Base-by-base conservation (phyloP, 2,113 vertebrate genomes). In the Mellivora capensis region DNA sequence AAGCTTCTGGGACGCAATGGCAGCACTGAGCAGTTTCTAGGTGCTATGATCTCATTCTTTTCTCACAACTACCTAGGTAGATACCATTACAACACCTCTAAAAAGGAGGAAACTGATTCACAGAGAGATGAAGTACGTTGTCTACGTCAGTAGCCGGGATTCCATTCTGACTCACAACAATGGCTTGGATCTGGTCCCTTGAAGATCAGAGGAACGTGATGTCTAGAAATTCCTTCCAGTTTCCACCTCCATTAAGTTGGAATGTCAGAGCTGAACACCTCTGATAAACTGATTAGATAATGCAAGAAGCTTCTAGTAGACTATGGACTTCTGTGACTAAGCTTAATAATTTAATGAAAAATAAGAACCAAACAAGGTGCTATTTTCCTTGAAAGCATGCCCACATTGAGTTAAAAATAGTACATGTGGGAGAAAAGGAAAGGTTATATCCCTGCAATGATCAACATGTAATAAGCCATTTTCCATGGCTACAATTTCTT, bases 351-450 rank as follows among this genome's bases (percentile, higher is more conserved):
- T 95, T 84, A 90, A 96, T 23, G 14, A 93, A 82, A 82, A 97
- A 8, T 49, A 93, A 90, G 34, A 98, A 82, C 42, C 59, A 94
- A 95, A 93, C 17, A 93, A 94, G 11, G 84, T 27, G 62, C 49
- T 92, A 39, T 72, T 79, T 96, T 94, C 93, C 88, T 77, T 34
- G 74, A 98, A 93, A 87, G 80, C 83, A 84, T 81, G 72, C 29
- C 83, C 61, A 89, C 54, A 69, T 0, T 72, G 18, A 97, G 54
- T 61, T 93, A 97, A 93, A 81, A 85, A 87, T 10, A 96, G 90
- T 17, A 44, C 13, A 71, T 10, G 42, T 29, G 23, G 62, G 49
- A 82, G 77, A 79, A 90, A 39, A 37, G 12, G 42, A 85, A 88
- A 91, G 79, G 91, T 82, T 71, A 80, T 11, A 86, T 11, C 34